phyloP scores from a whole-genome alignment of 2,113 vertebrate species.

The Petrocephalus microphthalmus region DNA sequence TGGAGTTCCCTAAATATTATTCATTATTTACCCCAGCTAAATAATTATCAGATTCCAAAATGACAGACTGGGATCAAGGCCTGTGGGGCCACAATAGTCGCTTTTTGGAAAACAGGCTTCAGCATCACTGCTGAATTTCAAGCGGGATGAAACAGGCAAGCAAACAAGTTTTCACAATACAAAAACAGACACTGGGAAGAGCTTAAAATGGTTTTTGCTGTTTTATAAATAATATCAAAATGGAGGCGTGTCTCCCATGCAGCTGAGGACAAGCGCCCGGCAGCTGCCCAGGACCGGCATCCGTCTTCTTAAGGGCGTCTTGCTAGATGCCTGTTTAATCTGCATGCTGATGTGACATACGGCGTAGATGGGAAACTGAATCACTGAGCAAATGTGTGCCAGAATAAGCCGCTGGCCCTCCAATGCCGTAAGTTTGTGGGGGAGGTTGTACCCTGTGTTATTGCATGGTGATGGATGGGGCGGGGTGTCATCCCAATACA shows the following conservation, averaged over 20 bases:
- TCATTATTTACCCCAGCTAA: not conserved
- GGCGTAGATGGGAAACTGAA: not conserved
- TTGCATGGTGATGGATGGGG: not conserved
- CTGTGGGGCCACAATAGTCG: not conserved
- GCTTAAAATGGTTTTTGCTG: not conserved
- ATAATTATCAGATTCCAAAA: not conserved
- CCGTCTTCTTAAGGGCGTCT: not conserved
- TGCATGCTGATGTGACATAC: constrained; percentile 9
- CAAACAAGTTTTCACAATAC: not conserved
- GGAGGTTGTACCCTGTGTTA: not conserved
- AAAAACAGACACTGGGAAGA: not conserved
- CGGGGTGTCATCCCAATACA: not conserved
- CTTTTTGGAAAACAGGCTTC: not conserved
- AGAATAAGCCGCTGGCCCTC: not conserved
- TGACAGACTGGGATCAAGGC: not conserved
- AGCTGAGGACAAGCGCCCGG: not conserved
- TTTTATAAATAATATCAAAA: not conserved
- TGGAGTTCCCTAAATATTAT: not conserved
- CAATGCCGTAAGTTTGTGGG: not conserved
- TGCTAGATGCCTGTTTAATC: not conserved
- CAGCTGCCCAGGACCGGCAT: not conserved
- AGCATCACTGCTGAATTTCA: not conserved
- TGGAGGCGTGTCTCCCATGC: not conserved
- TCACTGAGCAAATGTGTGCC: not conserved
- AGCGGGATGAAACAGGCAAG: not conserved